Percentiles rank a stretch among this genome's conserved stretches.
phyloP scores from a whole-genome alignment of 2,797 vertebrate genomes.

The Taenioides sp. region DNA sequence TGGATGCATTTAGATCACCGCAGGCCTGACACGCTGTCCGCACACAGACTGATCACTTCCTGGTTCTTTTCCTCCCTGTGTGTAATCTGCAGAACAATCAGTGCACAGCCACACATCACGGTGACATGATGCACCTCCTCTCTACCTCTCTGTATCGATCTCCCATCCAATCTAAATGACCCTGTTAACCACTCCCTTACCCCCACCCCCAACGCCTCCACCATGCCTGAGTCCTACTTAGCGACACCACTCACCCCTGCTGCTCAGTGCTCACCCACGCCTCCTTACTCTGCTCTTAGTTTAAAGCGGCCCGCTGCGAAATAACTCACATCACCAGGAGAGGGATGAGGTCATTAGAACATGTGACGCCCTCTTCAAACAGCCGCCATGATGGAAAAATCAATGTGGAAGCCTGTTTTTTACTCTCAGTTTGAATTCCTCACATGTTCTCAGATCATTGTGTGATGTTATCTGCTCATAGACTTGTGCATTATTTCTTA shows the following conservation, averaged over 20 bases:
- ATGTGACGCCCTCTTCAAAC: constrained; percentile 80
- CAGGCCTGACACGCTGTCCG: constrained; percentile 56
- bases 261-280: constrained; percentile 28
- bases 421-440: constrained; percentile 56
- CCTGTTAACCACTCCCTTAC: constrained; percentile 81
- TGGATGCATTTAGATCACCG: constrained; percentile 65
- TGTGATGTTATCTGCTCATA: background rate
- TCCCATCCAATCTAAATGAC: constrained; percentile 87
- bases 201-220: constrained; percentile 69
- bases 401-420: constrained; percentile 78
- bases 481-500: background rate
- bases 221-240: constrained; percentile 72
- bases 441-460: constrained; percentile 26
- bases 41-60: constrained; percentile 44
- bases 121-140: constrained; percentile 81
- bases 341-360: constrained; percentile 81
- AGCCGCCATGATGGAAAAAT: constrained; percentile 81
- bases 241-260: constrained; percentile 47
- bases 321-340: constrained; percentile 77
- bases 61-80: constrained; percentile 51
- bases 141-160: constrained; percentile 84
- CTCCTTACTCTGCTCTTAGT: constrained; percentile 63
- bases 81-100: constrained; percentile 80
- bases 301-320: constrained; percentile 73
- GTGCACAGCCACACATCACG: constrained; percentile 79